Evolutionary conservation across 2,888 invertebrate genomes (phyloP).

Genomic region (Trichopria drosophilae): DNA sequence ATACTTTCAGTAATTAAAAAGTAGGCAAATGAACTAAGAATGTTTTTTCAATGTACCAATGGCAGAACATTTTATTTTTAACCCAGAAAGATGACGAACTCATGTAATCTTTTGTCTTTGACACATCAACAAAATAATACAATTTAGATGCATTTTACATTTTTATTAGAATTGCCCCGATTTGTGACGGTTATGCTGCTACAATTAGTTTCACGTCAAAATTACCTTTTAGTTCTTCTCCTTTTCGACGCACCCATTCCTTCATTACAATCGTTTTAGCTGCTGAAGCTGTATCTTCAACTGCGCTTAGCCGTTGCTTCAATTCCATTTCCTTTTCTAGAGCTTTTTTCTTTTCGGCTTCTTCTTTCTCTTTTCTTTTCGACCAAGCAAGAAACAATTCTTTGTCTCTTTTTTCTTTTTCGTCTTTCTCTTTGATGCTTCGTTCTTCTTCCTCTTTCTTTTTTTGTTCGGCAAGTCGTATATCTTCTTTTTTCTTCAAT

Average conservation of each 20-base stretch:
- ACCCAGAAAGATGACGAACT: too few relatives aligned
- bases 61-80: too few relatives aligned
- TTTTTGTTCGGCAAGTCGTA: conserved; percentile 41
- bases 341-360: conserved; percentile 56
- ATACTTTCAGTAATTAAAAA: too few relatives aligned
- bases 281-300: conserved; percentile 44
- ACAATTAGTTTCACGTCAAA: too few relatives aligned
- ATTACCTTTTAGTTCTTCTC: conserved; percentile 64
- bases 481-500: conserved; percentile 51
- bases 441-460: conserved; percentile 40
- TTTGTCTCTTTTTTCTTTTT: conserved; percentile 53
- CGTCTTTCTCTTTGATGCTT: conserved; percentile 47
- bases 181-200: too few relatives aligned
- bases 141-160: too few relatives aligned
- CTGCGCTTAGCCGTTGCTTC: conserved; percentile 53
- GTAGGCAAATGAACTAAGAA: too few relatives aligned
- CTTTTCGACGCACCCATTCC: conserved; percentile 65
- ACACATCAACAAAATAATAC: too few relatives aligned
- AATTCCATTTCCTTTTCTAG: conserved; percentile 60
- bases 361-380: conserved; percentile 55
- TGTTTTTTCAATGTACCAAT: too few relatives aligned
- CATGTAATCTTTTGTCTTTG: too few relatives aligned
- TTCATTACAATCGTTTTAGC: conserved; percentile 52
- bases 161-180: too few relatives aligned
- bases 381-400: conserved; percentile 58